These are phyloP conservation scores for Caenorhabditis japonica DNA, from an alignment of 2,888 invertebrate genomes.

Conservation along the genomic window DNA sequence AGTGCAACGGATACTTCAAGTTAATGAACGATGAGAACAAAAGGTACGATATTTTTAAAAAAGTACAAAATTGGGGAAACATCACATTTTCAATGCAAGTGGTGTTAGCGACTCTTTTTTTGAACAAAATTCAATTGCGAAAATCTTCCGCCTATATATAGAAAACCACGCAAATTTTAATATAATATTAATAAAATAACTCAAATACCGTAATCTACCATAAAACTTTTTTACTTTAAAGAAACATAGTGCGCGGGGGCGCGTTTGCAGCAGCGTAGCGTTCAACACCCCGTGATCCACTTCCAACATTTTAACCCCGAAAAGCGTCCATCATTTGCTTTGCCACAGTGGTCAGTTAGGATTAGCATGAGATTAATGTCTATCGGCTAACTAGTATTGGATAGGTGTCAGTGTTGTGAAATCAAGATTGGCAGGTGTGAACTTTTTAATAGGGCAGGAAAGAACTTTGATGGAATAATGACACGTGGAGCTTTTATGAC, in stretches of 20 bases:
- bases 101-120: too few relatives aligned
- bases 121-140: too few relatives aligned
- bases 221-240: too few relatives aligned
- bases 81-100: too few relatives aligned
- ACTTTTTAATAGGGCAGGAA: conserved; percentile 35
- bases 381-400: conserved; percentile 27
- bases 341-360: conserved; percentile 37
- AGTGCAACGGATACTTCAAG: conserved; percentile 68
- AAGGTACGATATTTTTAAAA: conserved; percentile 55
- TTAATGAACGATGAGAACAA: conserved; percentile 66
- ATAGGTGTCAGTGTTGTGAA: conserved; percentile 40
- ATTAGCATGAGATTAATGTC: conserved; percentile 36
- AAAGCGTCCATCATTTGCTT: conserved; percentile 27
- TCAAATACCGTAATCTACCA: too few relatives aligned
- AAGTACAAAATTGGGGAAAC: conserved; percentile 42
- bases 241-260: too few relatives aligned
- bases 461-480: conserved; percentile 12
- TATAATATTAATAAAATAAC: too few relatives aligned
- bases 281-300: conserved; percentile 10
- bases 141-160: too few relatives aligned
- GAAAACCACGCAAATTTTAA: too few relatives aligned
- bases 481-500: too few relatives aligned
- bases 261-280: too few relatives aligned
- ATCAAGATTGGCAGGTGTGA: conserved; percentile 44
- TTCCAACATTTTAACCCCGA: conserved; percentile 9